These are phyloP conservation scores for Tetragonula carbonaria DNA, from an alignment of 2,888 invertebrate species.

Conservation along the genomic window DNA sequence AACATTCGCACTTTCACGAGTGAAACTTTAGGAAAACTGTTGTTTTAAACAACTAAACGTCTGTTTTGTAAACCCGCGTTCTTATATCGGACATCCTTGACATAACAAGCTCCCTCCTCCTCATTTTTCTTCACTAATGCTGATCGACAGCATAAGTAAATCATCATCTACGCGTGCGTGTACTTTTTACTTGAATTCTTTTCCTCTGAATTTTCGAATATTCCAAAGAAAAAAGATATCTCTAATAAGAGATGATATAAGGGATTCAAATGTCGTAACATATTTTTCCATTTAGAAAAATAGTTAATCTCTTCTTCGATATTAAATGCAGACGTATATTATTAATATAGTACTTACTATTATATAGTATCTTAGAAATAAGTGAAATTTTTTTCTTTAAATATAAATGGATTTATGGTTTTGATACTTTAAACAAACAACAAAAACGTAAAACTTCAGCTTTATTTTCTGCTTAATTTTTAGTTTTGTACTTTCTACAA, in stretches of 20 bases:
- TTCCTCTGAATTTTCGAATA: slow-evolving; percentile 18
- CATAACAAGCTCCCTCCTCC: slow-evolving; percentile 63
- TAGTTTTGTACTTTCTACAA: neutral
- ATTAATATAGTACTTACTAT: neutral
- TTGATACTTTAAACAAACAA: neutral
- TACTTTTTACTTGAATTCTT: slow-evolving; percentile 35
- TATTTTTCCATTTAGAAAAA: neutral
- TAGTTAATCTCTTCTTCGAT: neutral
- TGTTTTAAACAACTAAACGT: slow-evolving; percentile 62
- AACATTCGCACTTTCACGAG: neutral
- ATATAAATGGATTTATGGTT: neutral
- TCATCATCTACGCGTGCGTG: slow-evolving; percentile 17
- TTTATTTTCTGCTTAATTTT: neutral
- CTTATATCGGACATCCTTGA: slow-evolving; percentile 71
- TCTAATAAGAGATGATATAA: neutral
- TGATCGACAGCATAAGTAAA: slow-evolving; percentile 29
- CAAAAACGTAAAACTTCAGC: neutral
- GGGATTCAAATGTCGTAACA: neutral
- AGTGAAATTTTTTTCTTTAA: neutral
- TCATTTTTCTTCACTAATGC: slow-evolving; percentile 51
- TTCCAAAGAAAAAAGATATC: neutral
- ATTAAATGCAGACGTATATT: neutral
- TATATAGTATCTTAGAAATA: neutral
- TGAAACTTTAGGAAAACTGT: slow-evolving; percentile 63
- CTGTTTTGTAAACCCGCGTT: slow-evolving; percentile 63